A percentile compares a stretch with the other conserved stretches of the same genome.
Conservation (phyloP, 2,113 vertebrate species). For the Tonatia bakeri region DNA sequence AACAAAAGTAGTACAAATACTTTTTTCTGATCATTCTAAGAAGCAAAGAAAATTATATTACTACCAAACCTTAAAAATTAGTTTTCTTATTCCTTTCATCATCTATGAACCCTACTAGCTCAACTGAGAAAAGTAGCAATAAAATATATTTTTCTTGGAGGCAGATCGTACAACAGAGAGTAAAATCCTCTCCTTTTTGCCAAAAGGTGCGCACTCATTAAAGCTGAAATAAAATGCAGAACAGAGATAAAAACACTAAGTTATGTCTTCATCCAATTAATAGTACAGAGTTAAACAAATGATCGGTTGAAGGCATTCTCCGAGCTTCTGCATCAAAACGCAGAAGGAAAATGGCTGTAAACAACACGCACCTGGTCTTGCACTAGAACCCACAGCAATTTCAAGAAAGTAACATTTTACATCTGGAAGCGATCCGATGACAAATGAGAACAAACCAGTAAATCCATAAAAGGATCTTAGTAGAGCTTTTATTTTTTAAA, state of each 20-base stretch:
- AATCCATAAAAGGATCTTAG: conserved; percentile 63
- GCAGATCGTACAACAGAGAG: conserved; percentile 67
- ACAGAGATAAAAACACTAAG: conserved; percentile 70
- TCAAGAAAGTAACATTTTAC: conserved; percentile 51
- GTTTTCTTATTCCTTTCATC: conserved; percentile 14
- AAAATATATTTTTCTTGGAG: conserved; percentile 64
- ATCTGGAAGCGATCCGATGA: conserved; percentile 51
- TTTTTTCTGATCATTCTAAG: not conserved
- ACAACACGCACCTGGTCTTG: conserved; percentile 63
- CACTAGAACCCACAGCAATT: conserved; percentile 44
- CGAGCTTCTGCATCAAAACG: conserved; percentile 63
- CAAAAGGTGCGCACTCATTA: conserved; percentile 70
- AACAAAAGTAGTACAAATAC: not conserved
- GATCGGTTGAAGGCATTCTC: conserved; percentile 65
- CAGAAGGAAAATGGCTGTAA: conserved; percentile 57
- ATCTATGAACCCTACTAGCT: conserved; percentile 32
- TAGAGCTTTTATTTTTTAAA: conserved; percentile 24
- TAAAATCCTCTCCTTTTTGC: conserved; percentile 68
- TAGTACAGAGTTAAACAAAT: conserved; percentile 72
- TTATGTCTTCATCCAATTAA: conserved; percentile 72
- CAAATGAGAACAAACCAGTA: conserved; percentile 70
- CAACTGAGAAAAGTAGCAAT: conserved; percentile 66
- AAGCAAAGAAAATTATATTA: not conserved
- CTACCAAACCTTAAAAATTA: not conserved
- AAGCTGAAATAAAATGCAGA: conserved; percentile 73